A percentile compares a stretch with the other conserved stretches of the same genome.
These are phyloP conservation scores for Ariopsis seemanni DNA, from an alignment of 2,113 vertebrate genomes.

Conservation along the genomic window DNA sequence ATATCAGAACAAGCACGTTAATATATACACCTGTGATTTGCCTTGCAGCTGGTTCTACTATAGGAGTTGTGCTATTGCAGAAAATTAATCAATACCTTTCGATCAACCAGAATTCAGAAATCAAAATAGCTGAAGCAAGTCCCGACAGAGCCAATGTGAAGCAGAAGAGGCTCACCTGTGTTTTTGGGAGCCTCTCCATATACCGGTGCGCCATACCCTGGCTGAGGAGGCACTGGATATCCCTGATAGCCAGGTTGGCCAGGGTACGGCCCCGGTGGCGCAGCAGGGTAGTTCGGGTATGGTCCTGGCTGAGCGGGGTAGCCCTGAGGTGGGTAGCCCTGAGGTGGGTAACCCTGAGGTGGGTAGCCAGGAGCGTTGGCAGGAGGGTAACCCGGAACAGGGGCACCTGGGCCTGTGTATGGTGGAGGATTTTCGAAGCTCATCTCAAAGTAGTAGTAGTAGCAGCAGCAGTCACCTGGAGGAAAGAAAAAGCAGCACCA, in stretches of 20 bases:
- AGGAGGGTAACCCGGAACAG: constrained; percentile 76
- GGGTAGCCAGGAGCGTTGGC: constrained; percentile 64
- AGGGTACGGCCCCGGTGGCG: constrained; percentile 69
- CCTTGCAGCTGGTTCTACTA: neutral
- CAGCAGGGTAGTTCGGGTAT: constrained; percentile 69
- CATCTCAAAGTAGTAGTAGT: constrained; percentile 67
- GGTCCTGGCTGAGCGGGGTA: constrained; percentile 53
- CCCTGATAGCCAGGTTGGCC: constrained; percentile 70
- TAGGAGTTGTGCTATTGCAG: neutral
- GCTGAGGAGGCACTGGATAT: constrained; percentile 61
- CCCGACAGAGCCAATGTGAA: neutral
- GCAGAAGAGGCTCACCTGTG: constrained; percentile 72
- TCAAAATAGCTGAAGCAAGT: neutral
- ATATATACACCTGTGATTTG: neutral
- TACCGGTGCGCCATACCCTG: constrained; percentile 74
- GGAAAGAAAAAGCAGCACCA: constrained; percentile 44
- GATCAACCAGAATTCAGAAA: neutral
- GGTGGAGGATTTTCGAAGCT: constrained; percentile 84
- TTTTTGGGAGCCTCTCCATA: constrained; percentile 83
- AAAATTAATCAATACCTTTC: neutral
- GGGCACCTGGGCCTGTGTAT: constrained; percentile 74
- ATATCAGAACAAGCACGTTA: neutral
- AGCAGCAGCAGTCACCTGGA: constrained; percentile 48
- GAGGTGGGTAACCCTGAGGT: constrained; percentile 62
- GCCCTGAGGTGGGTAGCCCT: constrained; percentile 49